phyloP scores from a whole-genome alignment of 1,140 invertebrate genomes.

The Macrobrachium rosenbergii region DNA sequence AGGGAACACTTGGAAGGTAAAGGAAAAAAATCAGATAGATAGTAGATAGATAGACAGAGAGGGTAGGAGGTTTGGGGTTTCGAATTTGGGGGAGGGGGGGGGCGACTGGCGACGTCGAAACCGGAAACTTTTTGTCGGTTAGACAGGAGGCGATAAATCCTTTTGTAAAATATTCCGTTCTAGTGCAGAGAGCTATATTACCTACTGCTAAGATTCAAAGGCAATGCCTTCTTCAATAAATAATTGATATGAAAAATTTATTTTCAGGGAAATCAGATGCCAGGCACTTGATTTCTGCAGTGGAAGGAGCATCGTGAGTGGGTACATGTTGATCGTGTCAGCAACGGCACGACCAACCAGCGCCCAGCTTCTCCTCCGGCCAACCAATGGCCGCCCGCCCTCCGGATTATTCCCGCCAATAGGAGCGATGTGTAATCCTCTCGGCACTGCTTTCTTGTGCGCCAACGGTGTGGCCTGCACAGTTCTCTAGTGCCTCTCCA shows the following conservation, averaged over 20 bases:
- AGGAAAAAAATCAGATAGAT: too few relatives aligned
- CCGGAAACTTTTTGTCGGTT: neutral
- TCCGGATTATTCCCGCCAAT: constrained; percentile 46
- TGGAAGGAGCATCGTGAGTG: neutral
- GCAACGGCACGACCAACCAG: constrained; percentile 6
- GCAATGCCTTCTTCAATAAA: constrained; percentile 42
- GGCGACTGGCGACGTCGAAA: neutral
- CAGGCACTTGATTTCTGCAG: constrained; percentile 54
- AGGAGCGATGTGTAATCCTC: constrained; percentile 39
- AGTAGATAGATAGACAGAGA: neutral
- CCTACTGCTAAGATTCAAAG: constrained; percentile 35
- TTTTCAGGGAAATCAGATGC: constrained; percentile 43
- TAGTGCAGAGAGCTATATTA: constrained; percentile 17
- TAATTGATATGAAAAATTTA: constrained; percentile 46
- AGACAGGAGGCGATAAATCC: neutral
- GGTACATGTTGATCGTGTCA: constrained; percentile 15
- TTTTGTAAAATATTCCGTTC: neutral
- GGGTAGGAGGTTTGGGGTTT: neutral
- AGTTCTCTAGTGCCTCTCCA: neutral
- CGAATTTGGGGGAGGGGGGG: neutral
- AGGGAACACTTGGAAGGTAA: too few relatives aligned
- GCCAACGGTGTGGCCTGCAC: neutral
- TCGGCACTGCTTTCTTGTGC: constrained; percentile 45
- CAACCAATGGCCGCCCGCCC: constrained; percentile 30
- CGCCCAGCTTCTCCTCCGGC: neutral